Evolutionary conservation across 2,113 vertebrate genomes (phyloP), one percentile per base, ranked within the genome.

Genomic region (Potamarius usumacintae): DNA sequence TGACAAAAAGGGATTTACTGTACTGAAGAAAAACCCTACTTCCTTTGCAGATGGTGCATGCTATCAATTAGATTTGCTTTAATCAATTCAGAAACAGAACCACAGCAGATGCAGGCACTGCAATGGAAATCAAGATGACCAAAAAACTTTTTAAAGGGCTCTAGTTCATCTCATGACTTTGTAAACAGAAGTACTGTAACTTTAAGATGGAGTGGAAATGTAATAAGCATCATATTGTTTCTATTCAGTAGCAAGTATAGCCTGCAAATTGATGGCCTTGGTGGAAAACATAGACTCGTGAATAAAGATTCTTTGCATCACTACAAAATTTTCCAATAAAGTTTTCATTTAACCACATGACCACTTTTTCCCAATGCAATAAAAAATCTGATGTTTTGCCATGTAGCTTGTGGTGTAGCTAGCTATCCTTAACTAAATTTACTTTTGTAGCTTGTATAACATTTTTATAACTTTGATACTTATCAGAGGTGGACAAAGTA

Each of bases 11-110:
- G 63, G 63, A 86, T 86, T 86, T 86, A 58, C 50, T 58, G 53
- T 87, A 27, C 60, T 82, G 22, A 42, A 20, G 22, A 55, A 57
- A 86, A 78, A 52, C 2, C 8, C 2, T 53, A 52, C 60, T 74
- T 82, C 34, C 65, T n/a, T 62, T 82, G 63, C 62, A 86, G 63
- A 86, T 86, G 77, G 72, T 65, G 65, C 55, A 52, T 1, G 55
- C 55, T 27, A 79, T 82, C 78, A 87, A 71, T 81, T 77, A 81
- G 85, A 81, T 82, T 86, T 34, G 65, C 63, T 79, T 55, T 20
- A 80, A 58, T 69, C 50, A 81, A 69, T 86, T 86, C 27, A 34
- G n/a, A 25, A 67, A 57, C 11, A 52, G n/a, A 76, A 52, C 34
- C 22, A 17, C 62, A 79, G 11, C 77, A 58, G 63, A 81, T 58